Conservation (phyloP, 2,113 vertebrate genomes). For the Corythornis madagascariensis region DNA sequence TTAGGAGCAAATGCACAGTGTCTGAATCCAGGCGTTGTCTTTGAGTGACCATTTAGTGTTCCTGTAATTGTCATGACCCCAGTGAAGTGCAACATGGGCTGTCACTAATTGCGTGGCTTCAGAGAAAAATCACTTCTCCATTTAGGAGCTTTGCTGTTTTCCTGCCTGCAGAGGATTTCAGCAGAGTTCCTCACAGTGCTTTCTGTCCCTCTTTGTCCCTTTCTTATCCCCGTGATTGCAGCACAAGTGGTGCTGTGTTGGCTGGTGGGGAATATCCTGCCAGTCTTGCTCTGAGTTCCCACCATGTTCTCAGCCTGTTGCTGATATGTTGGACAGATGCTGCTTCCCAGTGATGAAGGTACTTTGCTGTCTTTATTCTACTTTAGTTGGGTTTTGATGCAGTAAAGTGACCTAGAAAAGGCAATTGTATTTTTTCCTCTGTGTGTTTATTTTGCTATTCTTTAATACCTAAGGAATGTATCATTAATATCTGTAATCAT, state of each 20-base stretch:
- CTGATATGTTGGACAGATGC: neutral
- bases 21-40: neutral
- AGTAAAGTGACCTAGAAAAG: neutral
- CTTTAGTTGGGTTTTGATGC: neutral
- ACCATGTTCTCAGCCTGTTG: neutral
- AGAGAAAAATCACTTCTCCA: neutral
- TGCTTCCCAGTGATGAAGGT: neutral
- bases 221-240: neutral
- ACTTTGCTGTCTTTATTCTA: neutral
- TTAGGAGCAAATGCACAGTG: fast-evolving
- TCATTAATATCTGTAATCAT: neutral
- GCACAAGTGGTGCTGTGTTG: neutral
- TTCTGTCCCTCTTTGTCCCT: neutral
- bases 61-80: neutral
- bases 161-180: neutral
- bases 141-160: slow-evolving; percentile 13
- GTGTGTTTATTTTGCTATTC: neutral
- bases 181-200: neutral
- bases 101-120: neutral
- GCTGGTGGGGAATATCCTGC: neutral
- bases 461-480: neutral
- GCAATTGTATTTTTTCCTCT: neutral
- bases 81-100: neutral
- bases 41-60: neutral
- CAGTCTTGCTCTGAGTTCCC: neutral